Percentiles rank a stretch among this genome's conserved stretches.
phyloP scores from a whole-genome alignment of 2,797 vertebrate genomes.

The Scolopax bukidnonensis region DNA sequence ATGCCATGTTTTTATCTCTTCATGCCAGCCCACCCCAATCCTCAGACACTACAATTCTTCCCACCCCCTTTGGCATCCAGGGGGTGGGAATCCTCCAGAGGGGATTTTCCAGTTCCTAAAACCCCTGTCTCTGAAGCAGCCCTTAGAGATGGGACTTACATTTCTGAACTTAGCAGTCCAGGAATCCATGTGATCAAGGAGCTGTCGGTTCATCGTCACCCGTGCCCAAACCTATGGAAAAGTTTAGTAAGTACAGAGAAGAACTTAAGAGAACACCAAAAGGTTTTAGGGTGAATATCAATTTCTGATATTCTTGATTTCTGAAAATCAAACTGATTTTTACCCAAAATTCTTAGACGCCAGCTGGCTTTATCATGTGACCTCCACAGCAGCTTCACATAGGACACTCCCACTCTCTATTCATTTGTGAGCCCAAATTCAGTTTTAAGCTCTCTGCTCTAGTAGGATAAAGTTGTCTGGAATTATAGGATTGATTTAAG shows the following conservation, averaged over 20 bases:
- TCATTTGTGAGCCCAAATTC: neutral
- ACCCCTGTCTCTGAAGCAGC: too few species aligned
- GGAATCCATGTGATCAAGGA: slow-evolving; percentile 89
- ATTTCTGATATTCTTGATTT: neutral
- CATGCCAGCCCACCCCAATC: neutral
- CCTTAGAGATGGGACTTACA: slow-evolving; percentile 73
- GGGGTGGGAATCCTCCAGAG: too few species aligned
- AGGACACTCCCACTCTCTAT: accelerated
- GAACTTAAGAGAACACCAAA: neutral
- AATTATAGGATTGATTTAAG: neutral
- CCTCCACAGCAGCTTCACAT: neutral
- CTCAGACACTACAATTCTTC: neutral
- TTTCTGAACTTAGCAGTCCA: slow-evolving; percentile 98
- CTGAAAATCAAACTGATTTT: neutral
- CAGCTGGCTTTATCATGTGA: neutral
- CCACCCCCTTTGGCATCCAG: accelerated
- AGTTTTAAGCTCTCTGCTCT: neutral
- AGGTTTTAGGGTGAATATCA: neutral
- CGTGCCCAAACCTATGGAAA: slow-evolving; percentile 90
- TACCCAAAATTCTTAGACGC: neutral
- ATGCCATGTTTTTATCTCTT: neutral
- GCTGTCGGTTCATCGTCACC: slow-evolving; percentile 88
- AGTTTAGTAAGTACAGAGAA: neutral
- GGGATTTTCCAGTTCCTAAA: neutral
- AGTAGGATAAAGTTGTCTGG: neutral